Base-by-base conservation (phyloP, 2,113 vertebrate genomes). In the Empidonax traillii region DNA sequence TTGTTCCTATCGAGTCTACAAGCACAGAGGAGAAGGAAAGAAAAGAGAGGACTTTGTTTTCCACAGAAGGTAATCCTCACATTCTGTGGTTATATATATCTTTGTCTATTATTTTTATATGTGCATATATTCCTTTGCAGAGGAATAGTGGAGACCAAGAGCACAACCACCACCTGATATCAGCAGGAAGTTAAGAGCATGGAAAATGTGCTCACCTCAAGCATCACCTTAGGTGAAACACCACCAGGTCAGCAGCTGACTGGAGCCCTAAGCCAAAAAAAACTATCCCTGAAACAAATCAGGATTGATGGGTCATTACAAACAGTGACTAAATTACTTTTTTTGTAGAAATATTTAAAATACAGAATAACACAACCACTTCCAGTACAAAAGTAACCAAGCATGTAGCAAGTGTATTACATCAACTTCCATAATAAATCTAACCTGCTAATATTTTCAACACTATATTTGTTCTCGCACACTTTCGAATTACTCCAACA, bases 381-480 rank as follows among this genome's bases (percentile, higher is more conserved):
- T 81, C 56, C 80, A 82, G 69, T 19, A 81, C 12, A 23, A 86
- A 88, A 95, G 33, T 46, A 87, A 90, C 37, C 37, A 84, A 93
- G 83, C 33, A 28, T 55, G 73, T 23, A 89, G 53, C 68, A 77
- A 95, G 81, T 24, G 55, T 20, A 93, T 82, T 88, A 91, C 78
- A 83, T 88, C 90, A 94, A 74, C 74, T 84, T 61, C 22, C 59
- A 72, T 14, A 95, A 92, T 84, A 96, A 95, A 95, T 96, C 86
- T 71, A 89, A 91, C 46, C 78, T 66, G 44, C 47, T 94, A 88
- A 93, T 91, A 88, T 95, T 94, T 94, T 96, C 94, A 96, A 77
- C 86, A 75, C 68, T 46, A 11, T 37, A 77, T 91, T 53, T 76
- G 78, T 68, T 92, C 92, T 89, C 23, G 1, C 71, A 83, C 31